Evolutionary conservation across 2,113 vertebrate genomes (phyloP).

Genomic region (Stictonetta naevosa): DNA sequence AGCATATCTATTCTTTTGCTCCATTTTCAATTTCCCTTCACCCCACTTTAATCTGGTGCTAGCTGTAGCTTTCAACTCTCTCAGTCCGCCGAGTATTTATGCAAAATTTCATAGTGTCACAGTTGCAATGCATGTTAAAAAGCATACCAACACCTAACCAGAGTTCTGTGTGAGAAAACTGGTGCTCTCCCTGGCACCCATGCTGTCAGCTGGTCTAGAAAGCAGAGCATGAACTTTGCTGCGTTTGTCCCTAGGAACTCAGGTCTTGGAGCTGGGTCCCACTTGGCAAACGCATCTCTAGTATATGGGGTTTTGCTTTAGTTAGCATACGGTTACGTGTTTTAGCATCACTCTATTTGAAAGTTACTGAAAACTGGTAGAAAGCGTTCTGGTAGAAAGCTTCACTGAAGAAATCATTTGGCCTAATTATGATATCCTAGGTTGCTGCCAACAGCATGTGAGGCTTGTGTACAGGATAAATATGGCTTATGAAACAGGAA

Average conservation of each 20-base stretch:
- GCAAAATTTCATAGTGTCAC: fast-evolving
- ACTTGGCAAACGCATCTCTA: not conserved
- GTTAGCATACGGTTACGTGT: not conserved
- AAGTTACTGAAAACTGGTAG: not conserved
- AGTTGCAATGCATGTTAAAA: not conserved
- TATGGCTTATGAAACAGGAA: not conserved
- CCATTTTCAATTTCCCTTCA: not conserved
- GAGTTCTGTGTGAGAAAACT: not conserved
- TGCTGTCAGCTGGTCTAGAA: not conserved
- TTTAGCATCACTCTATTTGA: not conserved
- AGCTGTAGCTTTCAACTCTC: not conserved
- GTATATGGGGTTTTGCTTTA: not conserved
- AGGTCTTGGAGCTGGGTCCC: not conserved
- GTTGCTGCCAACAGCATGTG: not conserved
- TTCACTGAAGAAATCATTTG: not conserved
- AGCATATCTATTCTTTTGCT: fast-evolving
- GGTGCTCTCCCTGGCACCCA: no score
- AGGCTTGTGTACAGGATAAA: not conserved
- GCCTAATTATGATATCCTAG: not conserved
- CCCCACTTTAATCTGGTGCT: not conserved
- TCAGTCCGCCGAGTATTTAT: not conserved
- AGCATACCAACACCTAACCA: not conserved
- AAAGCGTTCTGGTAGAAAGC: no score
- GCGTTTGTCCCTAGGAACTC: not conserved
- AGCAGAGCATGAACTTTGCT: not conserved